phyloP scores from a whole-genome alignment of 2,888 invertebrate species.

The Coleophora flavipennella region DNA sequence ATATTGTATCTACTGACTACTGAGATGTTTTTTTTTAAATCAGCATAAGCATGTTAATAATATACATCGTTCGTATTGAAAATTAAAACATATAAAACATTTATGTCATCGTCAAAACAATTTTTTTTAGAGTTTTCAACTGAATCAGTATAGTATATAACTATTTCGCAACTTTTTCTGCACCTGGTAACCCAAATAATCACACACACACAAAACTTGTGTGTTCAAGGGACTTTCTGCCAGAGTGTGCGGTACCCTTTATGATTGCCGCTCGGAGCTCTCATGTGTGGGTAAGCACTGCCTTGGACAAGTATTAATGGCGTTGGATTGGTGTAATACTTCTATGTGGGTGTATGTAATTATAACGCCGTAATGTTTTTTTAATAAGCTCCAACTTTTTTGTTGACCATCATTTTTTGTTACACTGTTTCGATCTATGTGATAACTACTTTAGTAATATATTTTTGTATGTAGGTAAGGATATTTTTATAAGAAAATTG shows the following conservation, averaged over 20 bases:
- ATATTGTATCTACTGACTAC: too few relatives aligned
- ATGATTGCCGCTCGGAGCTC: neutral
- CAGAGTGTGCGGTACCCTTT: slow-evolving; percentile 27
- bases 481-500: too few relatives aligned
- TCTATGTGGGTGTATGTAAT: slow-evolving; percentile 61
- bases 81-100: too few relatives aligned
- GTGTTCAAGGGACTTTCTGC: slow-evolving; percentile 8
- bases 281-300: slow-evolving; percentile 33
- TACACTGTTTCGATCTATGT: slow-evolving; percentile 10
- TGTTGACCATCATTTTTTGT: slow-evolving; percentile 23
- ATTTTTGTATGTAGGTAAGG: too few relatives aligned
- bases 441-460: neutral
- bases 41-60: too few relatives aligned
- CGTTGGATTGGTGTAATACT: slow-evolving; percentile 46
- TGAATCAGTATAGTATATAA: neutral
- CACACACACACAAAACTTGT: slow-evolving; percentile 15
- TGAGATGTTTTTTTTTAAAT: too few relatives aligned
- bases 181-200: slow-evolving; percentile 20
- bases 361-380: slow-evolving; percentile 64
- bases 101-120: too few relatives aligned
- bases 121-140: too few relatives aligned
- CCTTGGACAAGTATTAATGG: slow-evolving; percentile 56
- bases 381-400: slow-evolving; percentile 59
- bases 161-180: slow-evolving; percentile 2
- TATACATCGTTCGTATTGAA: too few relatives aligned